Percentiles rank a stretch among this genome's conserved stretches.
Conservation (phyloP, 1,140 invertebrate species). For the Drosophila tsacasi region DNA sequence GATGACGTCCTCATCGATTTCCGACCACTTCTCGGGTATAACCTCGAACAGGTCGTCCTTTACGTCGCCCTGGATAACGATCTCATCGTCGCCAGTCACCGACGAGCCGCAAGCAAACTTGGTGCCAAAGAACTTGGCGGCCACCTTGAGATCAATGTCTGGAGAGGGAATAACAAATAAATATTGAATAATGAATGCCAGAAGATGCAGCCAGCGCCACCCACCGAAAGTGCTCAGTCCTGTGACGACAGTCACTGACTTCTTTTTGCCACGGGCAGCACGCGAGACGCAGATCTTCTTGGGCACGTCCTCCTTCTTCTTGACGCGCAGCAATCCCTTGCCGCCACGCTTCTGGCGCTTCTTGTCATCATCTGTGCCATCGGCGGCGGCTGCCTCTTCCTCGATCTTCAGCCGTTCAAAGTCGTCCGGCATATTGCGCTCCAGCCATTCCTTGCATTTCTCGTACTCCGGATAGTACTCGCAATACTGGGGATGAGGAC, state of each 20-base stretch:
- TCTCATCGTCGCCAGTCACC: constrained; percentile 99
- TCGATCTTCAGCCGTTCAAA: constrained; percentile 92
- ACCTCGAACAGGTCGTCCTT: constrained; percentile 99
- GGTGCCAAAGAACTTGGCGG: constrained; percentile 98
- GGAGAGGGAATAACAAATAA: not conserved
- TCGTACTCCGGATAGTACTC: constrained; percentile 99
- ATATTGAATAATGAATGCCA: not conserved
- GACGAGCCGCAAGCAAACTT: constrained; percentile 99
- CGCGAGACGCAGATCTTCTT: constrained; percentile 96
- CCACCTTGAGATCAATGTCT: constrained; percentile 99
- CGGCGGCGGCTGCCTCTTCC: constrained; percentile 87
- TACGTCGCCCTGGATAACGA: constrained; percentile 99
- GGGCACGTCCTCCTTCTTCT: constrained; percentile 94
- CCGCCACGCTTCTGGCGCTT: constrained; percentile 96
- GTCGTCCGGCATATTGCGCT: constrained; percentile 96
- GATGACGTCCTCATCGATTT: constrained; percentile 90
- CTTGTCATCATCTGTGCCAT: constrained; percentile 93
- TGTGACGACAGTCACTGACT: constrained; percentile 97
- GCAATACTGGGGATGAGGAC: constrained; percentile 91
- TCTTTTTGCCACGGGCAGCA: constrained; percentile 98
- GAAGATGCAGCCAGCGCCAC: not conserved
- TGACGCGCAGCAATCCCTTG: constrained; percentile 94
- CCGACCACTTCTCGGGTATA: constrained; percentile 96
- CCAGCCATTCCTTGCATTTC: constrained; percentile 98
- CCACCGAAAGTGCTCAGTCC: constrained; percentile 95